Percentiles rank a stretch among this genome's conserved stretches.
Conservation (phyloP, 2,888 invertebrate genomes). For the Orthosia incerta region DNA sequence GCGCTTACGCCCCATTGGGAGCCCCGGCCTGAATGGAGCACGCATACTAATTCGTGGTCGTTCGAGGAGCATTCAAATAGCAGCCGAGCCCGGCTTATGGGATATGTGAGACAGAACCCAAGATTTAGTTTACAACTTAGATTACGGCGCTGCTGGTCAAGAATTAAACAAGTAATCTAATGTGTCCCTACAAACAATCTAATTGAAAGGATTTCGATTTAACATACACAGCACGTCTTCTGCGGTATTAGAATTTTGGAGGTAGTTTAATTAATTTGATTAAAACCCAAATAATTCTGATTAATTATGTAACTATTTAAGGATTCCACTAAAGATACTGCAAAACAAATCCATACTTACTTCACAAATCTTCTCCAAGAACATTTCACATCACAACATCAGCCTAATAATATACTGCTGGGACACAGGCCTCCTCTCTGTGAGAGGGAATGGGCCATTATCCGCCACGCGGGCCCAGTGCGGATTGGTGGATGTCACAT, state of each 20-base stretch:
- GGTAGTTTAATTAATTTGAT: constrained; percentile 62
- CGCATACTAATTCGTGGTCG: constrained; percentile 90
- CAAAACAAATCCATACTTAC: neutral
- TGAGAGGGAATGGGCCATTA: too few species aligned
- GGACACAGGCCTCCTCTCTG: too few species aligned
- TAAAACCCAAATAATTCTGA: constrained; percentile 17
- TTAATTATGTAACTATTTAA: neutral
- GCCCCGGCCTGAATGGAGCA: constrained; percentile 84
- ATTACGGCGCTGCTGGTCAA: constrained; percentile 89
- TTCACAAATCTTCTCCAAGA: constrained; percentile 61
- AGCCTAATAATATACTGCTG: too few species aligned
- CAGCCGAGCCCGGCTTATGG: constrained; percentile 87
- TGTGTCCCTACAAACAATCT: constrained; percentile 74
- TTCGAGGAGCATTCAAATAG: constrained; percentile 87
- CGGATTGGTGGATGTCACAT: too few species aligned
- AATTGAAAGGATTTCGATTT: constrained; percentile 81
- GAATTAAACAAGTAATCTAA: constrained; percentile 89
- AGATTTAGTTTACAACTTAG: constrained; percentile 91
- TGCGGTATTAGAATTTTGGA: constrained; percentile 55
- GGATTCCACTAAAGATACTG: neutral
- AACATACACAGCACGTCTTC: constrained; percentile 64
- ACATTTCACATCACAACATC: too few species aligned
- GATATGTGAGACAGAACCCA: constrained; percentile 89
- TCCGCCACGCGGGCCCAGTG: too few species aligned
- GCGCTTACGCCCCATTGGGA: constrained; percentile 82